Evolutionary conservation across 2,113 vertebrate species (phyloP).

Genomic region (Melanerpes formicivorus): DNA sequence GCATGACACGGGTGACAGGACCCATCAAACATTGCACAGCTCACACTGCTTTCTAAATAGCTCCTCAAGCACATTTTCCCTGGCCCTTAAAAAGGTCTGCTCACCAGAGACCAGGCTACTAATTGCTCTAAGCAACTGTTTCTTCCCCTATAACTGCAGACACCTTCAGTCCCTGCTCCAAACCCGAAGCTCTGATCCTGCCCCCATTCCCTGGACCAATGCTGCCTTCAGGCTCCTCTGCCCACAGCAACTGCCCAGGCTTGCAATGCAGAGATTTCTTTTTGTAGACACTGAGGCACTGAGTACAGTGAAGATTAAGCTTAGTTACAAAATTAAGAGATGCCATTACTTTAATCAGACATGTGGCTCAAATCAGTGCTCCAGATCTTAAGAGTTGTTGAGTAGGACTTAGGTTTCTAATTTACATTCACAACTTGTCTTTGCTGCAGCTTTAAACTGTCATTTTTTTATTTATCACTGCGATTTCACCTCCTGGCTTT

Average conservation of each 20-base stretch:
- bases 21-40: background rate
- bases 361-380: background rate
- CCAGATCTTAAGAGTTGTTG: background rate
- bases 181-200: background rate
- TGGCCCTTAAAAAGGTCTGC: background rate
- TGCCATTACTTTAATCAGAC: background rate
- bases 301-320: background rate
- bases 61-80: background rate
- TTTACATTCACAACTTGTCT: background rate
- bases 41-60: background rate
- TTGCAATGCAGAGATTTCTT: background rate
- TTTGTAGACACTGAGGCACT: background rate
- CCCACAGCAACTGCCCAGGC: no score
- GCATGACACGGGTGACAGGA: background rate
- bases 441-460: background rate
- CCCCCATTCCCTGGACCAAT: accelerated
- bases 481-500: background rate
- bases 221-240: background rate
- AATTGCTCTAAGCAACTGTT: background rate
- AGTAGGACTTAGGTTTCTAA: slow-evolving; percentile 17
- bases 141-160: background rate
- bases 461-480: background rate
- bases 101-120: background rate
- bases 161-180: background rate
- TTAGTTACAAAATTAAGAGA: background rate